Conservation (phyloP, 30 jellyfish, hydroid and myxozoan genomes). For the Cassiopea andromeda region DNA sequence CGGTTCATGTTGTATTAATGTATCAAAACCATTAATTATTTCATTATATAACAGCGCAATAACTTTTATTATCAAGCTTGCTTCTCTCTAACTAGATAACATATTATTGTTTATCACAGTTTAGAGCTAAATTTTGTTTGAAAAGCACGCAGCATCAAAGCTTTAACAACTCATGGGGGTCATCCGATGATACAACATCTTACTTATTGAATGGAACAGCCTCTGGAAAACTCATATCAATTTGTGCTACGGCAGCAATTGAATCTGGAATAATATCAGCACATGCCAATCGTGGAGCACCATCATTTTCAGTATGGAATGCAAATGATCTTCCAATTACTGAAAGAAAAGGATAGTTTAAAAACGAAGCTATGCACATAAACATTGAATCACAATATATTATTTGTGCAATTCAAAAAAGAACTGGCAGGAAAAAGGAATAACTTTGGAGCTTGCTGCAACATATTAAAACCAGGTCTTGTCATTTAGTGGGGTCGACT, state of each 20-base stretch:
- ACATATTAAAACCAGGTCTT: no score
- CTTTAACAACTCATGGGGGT: not conserved
- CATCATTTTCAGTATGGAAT: slow-evolving; percentile 82
- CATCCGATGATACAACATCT: slow-evolving; percentile 10
- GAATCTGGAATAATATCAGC: slow-evolving; percentile 89
- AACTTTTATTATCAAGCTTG: not conserved
- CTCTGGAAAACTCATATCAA: slow-evolving; percentile 42
- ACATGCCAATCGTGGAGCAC: slow-evolving; percentile 91
- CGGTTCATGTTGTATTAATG: no score
- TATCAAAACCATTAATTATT: no score
- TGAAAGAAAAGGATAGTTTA: slow-evolving; percentile 21
- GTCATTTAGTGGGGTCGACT: no score
- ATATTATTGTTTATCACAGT: not conserved
- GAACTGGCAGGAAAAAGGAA: no score
- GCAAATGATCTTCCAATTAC: slow-evolving; percentile 90
- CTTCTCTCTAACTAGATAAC: not conserved
- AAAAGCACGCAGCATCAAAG: not conserved
- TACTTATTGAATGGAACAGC: slow-evolving; percentile 65
- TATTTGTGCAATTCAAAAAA: no score
- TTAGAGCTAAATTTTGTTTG: not conserved
- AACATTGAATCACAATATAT: not conserved
- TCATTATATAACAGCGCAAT: no score
- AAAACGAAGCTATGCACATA: not conserved
- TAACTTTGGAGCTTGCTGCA: no score
- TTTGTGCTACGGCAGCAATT: slow-evolving; percentile 66